Evolutionary conservation across 2,888 invertebrate species (phyloP).

Genomic region (Galerucella pusilla): DNA sequence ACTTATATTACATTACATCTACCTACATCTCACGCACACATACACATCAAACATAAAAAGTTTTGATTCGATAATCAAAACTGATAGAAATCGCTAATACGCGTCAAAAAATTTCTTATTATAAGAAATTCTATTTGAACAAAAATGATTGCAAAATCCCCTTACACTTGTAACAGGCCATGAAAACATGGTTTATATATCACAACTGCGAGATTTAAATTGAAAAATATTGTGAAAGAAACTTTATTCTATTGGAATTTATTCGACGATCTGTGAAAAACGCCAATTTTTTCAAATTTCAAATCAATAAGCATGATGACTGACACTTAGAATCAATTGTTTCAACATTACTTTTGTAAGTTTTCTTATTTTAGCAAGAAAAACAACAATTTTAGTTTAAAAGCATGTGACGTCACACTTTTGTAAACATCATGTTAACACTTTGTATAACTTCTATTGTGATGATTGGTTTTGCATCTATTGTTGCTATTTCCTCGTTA

Average conservation of each 20-base stretch:
- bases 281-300: conserved; percentile 13
- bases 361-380: too few species aligned
- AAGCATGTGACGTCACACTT: too few species aligned
- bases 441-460: too few species aligned
- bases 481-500: too few species aligned
- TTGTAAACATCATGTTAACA: too few species aligned
- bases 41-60: background rate
- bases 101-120: conserved; percentile 13
- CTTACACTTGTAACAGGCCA: conserved; percentile 43
- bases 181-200: conserved; percentile 45
- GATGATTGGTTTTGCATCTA: too few species aligned
- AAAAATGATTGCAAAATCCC: conserved; percentile 35
- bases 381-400: too few species aligned
- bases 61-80: background rate
- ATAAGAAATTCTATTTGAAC: conserved; percentile 22
- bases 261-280: conserved; percentile 1
- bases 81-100: background rate
- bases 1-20: conserved; percentile 14
- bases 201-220: conserved; percentile 44
- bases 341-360: too few species aligned
- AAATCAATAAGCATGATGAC: too few species aligned
- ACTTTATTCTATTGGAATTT: background rate
- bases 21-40: conserved; percentile 9
- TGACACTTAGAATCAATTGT: too few species aligned
- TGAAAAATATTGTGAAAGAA: conserved; percentile 25